A percentile compares a stretch with the other conserved stretches of the same genome.
These are phyloP conservation scores for Eristalis arbustorum DNA, from an alignment of 2,888 invertebrate species.

Conservation along the genomic window DNA sequence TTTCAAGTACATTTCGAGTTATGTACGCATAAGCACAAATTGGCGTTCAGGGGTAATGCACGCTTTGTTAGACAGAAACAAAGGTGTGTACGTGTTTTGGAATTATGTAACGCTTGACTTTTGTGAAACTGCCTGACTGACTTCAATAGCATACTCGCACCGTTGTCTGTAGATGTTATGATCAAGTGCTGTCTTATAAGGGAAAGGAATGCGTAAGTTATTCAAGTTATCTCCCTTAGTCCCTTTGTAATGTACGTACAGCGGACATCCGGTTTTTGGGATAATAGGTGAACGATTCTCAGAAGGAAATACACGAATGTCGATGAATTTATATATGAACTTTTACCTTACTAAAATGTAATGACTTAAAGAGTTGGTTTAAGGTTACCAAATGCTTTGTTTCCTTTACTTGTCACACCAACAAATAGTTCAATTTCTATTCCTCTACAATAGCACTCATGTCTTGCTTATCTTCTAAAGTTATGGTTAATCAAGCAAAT, in stretches of 20 bases:
- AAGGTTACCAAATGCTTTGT: background rate
- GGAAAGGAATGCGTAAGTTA: slow-evolving; percentile 57
- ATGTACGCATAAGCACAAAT: slow-evolving; percentile 16
- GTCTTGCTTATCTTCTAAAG: too few species aligned
- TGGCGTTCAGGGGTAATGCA: slow-evolving; percentile 20
- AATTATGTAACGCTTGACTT: slow-evolving; percentile 37
- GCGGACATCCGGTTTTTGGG: slow-evolving; percentile 64
- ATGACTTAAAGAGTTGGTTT: background rate
- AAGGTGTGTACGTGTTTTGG: slow-evolving; percentile 52
- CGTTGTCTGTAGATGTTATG: background rate
- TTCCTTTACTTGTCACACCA: background rate
- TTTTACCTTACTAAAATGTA: background rate
- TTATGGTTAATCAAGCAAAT: too few species aligned
- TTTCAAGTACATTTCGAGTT: slow-evolving; percentile 30
- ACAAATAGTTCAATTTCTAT: too few species aligned
- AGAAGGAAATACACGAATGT: slow-evolving; percentile 6
- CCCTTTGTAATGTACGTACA: slow-evolving; percentile 26
- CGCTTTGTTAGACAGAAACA: slow-evolving; percentile 23
- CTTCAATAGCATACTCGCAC: background rate
- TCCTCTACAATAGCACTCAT: too few species aligned
- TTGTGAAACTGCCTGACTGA: background rate
- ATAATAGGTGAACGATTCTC: background rate
- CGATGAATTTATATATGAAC: background rate
- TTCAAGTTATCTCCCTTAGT: slow-evolving; percentile 44
- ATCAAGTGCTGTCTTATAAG: slow-evolving; percentile 30